These are phyloP conservation scores for Watsonalla binaria DNA, from an alignment of 2,888 invertebrate genomes.

Conservation along the genomic window DNA sequence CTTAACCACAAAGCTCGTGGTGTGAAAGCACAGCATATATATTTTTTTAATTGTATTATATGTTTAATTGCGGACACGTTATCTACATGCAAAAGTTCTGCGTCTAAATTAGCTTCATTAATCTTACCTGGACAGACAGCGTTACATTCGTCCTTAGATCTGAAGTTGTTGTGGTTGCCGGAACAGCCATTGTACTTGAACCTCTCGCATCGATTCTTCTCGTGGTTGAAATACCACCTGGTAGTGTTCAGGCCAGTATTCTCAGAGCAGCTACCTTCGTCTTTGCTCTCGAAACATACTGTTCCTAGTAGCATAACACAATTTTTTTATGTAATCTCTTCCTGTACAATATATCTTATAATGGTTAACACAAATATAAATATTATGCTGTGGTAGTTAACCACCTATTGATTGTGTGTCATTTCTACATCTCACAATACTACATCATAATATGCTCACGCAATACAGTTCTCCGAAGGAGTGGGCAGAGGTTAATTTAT, in stretches of 20 bases:
- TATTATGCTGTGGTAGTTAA: too few species aligned
- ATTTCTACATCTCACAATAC: too few species aligned
- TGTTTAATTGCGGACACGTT: neutral
- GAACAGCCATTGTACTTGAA: constrained; percentile 86
- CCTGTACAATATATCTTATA: too few species aligned
- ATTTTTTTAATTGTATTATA: neutral
- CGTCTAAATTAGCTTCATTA: neutral
- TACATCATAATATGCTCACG: too few species aligned
- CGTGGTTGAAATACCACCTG: constrained; percentile 88
- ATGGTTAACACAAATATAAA: too few species aligned
- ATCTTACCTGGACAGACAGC: constrained; percentile 86
- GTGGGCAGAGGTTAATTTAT: too few species aligned
- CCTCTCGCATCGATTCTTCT: constrained; percentile 85
- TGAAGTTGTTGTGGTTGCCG: constrained; percentile 91
- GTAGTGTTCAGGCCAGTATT: constrained; percentile 60
- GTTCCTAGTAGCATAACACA: constrained; percentile 72
- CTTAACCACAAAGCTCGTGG: too few species aligned
- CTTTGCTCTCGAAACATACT: constrained; percentile 87
- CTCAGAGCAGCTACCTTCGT: constrained; percentile 76
- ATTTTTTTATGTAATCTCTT: neutral
- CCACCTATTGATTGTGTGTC: too few species aligned
- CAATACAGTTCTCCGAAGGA: too few species aligned
- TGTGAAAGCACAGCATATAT: too few species aligned
- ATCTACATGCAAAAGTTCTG: neutral
- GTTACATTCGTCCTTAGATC: constrained; percentile 87